Base-by-base conservation (phyloP, 2,888 invertebrate genomes). In the Parascotia fuliginaria region DNA sequence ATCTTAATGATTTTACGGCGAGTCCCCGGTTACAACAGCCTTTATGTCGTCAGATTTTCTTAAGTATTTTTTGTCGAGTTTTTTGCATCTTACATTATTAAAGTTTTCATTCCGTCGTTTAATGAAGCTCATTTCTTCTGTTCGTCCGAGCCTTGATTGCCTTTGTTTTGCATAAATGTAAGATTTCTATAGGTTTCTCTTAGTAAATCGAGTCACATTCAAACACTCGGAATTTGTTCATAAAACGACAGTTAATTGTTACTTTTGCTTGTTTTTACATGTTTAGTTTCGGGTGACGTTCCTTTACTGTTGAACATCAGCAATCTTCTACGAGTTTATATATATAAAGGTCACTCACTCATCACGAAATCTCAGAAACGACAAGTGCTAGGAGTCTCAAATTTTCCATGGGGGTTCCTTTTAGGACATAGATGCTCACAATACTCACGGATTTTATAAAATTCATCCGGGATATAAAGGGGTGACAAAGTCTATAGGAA, bases 1-100 rank as follows among this genome's bases (percentile, higher is more conserved):
- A 92, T 92, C 92, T 92, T 92, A 92, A 92, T 92, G 92, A 92
- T 92, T 92, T 92, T 92, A 92, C 92, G 92, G 90, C 87, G 85
- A 85, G 87, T 87, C 89, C 89, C 89, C 87, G 86, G 89, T 92
- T 92, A 92, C 91, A 91, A 89, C 89, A 89, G 91, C 89, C 92
- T 92, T 92, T 92, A 92, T 92, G 92, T 91, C 90, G 92, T 91
- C 92, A 92, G 92, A 92, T 92, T 92, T 92, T 91, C 92, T 92
- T 92, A 85, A 91, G 91, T 87, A 91, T 91, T 91, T 91, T 90
- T 91, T 89, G 86, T 83, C 83, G 89, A 84, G 83, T 87, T 90
- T 91, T 91, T 91, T 91, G 89, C 92, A 91, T 92, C 90, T 91
- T 90, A 91, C 91, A 90, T 92, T 92, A 92, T 92, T 92, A 90